Percentiles rank a stretch among this genome's conserved stretches.
Evolutionary conservation across 1,140 invertebrate species (phyloP).

Genomic region (Bathynomus jamesi): DNA sequence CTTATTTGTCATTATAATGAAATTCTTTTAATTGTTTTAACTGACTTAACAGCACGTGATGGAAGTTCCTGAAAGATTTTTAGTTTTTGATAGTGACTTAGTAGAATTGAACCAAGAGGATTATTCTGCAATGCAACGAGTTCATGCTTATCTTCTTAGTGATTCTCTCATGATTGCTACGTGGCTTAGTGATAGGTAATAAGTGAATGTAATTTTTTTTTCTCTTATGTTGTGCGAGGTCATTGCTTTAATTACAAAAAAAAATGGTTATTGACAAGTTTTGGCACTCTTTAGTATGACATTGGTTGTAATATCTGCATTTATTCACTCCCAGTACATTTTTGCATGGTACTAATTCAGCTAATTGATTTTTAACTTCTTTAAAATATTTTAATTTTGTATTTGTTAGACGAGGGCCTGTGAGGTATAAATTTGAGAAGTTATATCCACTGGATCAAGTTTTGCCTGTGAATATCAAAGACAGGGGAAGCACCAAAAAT

Average conservation of each 20-base stretch:
- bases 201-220: not conserved
- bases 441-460: conserved; percentile 85
- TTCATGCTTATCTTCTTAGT: conserved; percentile 88
- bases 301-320: no score
- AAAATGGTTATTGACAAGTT: no score
- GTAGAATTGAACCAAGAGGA: conserved; percentile 80
- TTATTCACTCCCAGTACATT: no score
- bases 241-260: no score
- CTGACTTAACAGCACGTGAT: conserved; percentile 47
- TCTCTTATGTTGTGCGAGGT: not conserved
- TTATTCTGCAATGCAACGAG: conserved; percentile 72
- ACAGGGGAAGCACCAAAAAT: conserved; percentile 79
- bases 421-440: conserved; percentile 79
- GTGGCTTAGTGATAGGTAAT: conserved; percentile 56
- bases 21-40: no score
- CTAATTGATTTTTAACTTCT: no score
- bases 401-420: conserved; percentile 58
- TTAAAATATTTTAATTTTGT: not conserved
- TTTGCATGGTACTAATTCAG: no score
- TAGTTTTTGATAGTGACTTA: conserved; percentile 81
- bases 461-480: conserved; percentile 90
- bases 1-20: no score
- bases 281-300: no score
- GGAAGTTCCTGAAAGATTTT: conserved; percentile 63
- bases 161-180: conserved; percentile 70